Evolutionary conservation across 2,113 vertebrate species (phyloP).

Genomic region (Malaclemys terrapin): DNA sequence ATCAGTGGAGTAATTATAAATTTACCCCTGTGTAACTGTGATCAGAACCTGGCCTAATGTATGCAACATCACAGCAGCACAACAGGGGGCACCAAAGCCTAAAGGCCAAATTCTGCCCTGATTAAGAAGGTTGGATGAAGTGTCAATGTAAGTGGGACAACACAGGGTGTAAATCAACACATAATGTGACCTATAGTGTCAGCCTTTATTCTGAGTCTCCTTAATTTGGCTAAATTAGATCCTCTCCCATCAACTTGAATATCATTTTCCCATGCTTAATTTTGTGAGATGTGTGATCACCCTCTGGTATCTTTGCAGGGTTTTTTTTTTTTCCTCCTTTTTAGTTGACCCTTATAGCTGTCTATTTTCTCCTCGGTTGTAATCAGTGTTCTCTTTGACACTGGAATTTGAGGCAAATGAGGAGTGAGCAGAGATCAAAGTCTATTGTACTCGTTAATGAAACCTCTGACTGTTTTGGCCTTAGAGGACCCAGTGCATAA

Average conservation of each 20-base stretch:
- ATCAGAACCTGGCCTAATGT: neutral
- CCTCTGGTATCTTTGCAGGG: neutral
- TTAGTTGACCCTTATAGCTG: neutral
- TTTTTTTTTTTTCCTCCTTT: neutral
- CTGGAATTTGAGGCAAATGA: slow-evolving; percentile 38
- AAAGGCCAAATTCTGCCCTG: neutral
- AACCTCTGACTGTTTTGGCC: slow-evolving; percentile 35
- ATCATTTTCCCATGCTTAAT: neutral
- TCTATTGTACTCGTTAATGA: slow-evolving; percentile 48
- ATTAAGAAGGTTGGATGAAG: neutral
- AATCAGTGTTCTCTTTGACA: neutral
- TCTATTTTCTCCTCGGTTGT: neutral
- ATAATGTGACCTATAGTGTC: neutral
- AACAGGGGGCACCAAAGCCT: neutral
- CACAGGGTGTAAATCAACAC: neutral
- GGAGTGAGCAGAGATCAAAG: slow-evolving; percentile 44
- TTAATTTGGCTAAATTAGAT: slow-evolving; percentile 13
- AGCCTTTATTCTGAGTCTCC: neutral
- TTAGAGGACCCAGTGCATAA: slow-evolving; percentile 52
- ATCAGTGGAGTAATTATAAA: neutral
- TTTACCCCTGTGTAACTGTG: neutral
- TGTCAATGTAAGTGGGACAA: neutral
- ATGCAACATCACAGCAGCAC: neutral
- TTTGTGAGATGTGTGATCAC: neutral
- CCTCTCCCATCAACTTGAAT: slow-evolving; percentile 3